phyloP scores from a whole-genome alignment of 2,113 vertebrate genomes.

The Vulpes ferrilata region DNA sequence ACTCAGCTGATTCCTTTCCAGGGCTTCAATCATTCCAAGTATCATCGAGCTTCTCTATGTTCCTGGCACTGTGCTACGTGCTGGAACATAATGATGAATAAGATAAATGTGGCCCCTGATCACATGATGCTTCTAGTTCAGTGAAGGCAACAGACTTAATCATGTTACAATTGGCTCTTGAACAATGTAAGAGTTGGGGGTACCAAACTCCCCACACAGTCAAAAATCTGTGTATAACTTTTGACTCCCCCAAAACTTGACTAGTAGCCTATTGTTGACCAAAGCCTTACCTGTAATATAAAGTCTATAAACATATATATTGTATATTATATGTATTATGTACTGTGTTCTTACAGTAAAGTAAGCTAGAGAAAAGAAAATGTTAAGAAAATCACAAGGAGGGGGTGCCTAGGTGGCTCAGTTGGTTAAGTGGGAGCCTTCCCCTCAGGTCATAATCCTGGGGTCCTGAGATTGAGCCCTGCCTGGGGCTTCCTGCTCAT shows the following conservation, averaged over 20 bases:
- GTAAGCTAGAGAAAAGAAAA: background rate
- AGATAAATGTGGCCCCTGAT: background rate
- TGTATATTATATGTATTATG: background rate
- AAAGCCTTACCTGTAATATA: background rate
- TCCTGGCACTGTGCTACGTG: too few species aligned
- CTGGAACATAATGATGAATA: too few species aligned
- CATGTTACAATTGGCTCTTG: background rate
- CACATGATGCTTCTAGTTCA: background rate
- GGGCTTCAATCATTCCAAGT: background rate
- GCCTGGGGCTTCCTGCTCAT: background rate
- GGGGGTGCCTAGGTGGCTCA: background rate
- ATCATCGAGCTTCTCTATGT: fast-evolving
- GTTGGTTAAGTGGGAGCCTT: background rate
- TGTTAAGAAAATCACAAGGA: background rate
- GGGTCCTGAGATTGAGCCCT: background rate
- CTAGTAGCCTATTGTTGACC: background rate
- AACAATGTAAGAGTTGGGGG: background rate
- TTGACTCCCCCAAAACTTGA: background rate
- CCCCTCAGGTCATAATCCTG: background rate
- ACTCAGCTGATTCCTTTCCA: background rate
- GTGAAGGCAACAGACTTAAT: background rate
- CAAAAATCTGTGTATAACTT: background rate
- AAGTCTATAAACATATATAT: background rate
- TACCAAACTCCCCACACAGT: background rate
- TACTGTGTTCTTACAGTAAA: background rate